Percentiles rank a stretch among this genome's conserved stretches.
Conservation (phyloP, 2,888 invertebrate genomes). For the Tetheella fluctuosa region DNA sequence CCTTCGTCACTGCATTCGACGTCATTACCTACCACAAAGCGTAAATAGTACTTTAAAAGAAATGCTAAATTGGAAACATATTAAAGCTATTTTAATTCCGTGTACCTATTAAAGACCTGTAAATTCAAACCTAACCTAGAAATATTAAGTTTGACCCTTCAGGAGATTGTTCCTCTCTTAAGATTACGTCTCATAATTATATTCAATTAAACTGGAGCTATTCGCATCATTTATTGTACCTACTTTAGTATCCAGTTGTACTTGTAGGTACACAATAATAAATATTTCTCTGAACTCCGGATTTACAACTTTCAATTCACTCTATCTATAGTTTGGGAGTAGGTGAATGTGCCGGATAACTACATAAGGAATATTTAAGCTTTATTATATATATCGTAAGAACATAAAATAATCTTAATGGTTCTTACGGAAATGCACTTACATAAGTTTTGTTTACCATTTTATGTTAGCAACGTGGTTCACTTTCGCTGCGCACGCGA, state of each 20-base stretch:
- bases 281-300: background rate
- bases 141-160: background rate
- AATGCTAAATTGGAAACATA: too few relatives aligned
- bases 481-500: constrained; percentile 64
- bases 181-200: background rate
- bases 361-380: constrained; percentile 33
- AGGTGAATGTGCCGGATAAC: constrained; percentile 41
- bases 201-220: constrained; percentile 1
- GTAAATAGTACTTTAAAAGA: too few relatives aligned
- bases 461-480: constrained; percentile 49
- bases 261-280: background rate
- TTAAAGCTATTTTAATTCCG: too few relatives aligned
- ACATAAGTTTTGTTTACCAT: constrained; percentile 76
- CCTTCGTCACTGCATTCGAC: too few relatives aligned
- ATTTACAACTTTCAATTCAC: background rate
- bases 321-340: constrained; percentile 28
- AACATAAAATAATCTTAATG: constrained; percentile 36
- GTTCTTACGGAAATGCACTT: constrained; percentile 65
- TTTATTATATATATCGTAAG: constrained; percentile 41
- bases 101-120: too few relatives aligned
- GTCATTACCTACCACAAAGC: too few relatives aligned
- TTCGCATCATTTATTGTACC: background rate
- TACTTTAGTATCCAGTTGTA: background rate
- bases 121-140: background rate
- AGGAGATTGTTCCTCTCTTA: constrained; percentile 1